Base-by-base conservation (phyloP, 2,113 vertebrate species). In the Corapipo altera region DNA sequence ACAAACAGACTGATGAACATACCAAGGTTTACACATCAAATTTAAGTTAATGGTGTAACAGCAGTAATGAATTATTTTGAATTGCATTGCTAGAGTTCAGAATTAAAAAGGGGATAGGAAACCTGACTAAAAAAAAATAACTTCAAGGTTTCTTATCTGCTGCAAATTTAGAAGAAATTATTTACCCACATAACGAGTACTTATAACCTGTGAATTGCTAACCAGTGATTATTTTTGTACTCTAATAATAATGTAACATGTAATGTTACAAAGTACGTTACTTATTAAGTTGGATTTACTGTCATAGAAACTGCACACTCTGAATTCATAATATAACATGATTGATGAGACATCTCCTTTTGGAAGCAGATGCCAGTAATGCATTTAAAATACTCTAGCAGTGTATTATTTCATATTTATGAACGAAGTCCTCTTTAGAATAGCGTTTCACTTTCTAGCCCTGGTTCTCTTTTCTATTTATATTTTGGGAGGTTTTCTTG, bases 311-410 rank as follows among this genome's bases (percentile, higher is more conserved):
- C 77, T 91, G 65, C 8, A n/a, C 58, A 28, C 78, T 94, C 85
- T 96, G 91, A 96, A 97, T 96, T 95, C 79, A 79, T 94, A 96
- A 95, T 92, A 51, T 58, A 95, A 82, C 62, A 67, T 96, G 95
- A 96, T 94, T 95, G 95, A 96, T 96, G 93, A 95, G 95, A 96
- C 93, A 87, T 93, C 92, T 95, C 79, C 76, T 97, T 89, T 95
- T 93, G 66, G 86, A 97, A 95, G 84, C 90, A 89, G 86, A 89
- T 96, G 84, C 93, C 96, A 95, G 76, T 84, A 92, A 91, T 72
- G 59, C 64, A 84, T 96, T 97, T 95, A 89, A 95, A 95, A 91
- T 93, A 84, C 57, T 84, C 72, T 43, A 84, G 52, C 83, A 95
- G 82, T 78, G 64, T 95, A 86, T 88, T 97, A 92, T 95, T 93